phyloP scores from a whole-genome alignment of 1,140 invertebrate genomes.

The Pseudomyrmex flavicornis region DNA sequence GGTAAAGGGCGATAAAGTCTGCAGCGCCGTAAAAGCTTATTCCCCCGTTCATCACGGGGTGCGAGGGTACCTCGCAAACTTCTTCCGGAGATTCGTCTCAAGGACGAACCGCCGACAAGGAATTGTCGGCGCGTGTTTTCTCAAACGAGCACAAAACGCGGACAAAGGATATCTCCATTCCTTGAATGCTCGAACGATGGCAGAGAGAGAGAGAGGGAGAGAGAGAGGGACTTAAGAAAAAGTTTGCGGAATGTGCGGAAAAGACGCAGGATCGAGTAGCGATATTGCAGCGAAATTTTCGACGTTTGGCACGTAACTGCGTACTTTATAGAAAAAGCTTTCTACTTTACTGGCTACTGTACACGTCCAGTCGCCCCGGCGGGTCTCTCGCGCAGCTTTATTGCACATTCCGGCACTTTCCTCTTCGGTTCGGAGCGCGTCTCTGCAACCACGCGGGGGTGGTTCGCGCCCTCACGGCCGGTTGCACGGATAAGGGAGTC shows the following conservation, averaged over 20 bases:
- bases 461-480: slow-evolving; percentile 29
- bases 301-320: slow-evolving; percentile 59
- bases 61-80: slow-evolving; percentile 42
- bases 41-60: slow-evolving; percentile 37
- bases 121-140: slow-evolving; percentile 11
- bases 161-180: background rate
- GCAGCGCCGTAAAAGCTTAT: slow-evolving; percentile 43
- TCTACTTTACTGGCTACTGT: slow-evolving; percentile 60
- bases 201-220: background rate
- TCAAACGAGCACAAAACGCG: slow-evolving; percentile 15
- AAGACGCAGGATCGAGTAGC: slow-evolving; percentile 7
- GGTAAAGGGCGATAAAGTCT: slow-evolving; percentile 42
- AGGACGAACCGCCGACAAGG: slow-evolving; percentile 38
- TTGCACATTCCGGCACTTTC: slow-evolving; percentile 70
- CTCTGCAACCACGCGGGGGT: slow-evolving; percentile 7
- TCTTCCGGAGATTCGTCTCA: slow-evolving; percentile 8
- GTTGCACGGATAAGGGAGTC: background rate
- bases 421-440: slow-evolving; percentile 48
- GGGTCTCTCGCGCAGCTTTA: slow-evolving; percentile 60
- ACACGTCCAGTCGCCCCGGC: slow-evolving; percentile 26
- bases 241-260: background rate
- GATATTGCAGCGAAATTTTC: slow-evolving; percentile 59
- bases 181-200: slow-evolving; percentile 31
- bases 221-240: background rate
- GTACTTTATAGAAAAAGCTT: slow-evolving; percentile 71